Percentiles rank a stretch among this genome's conserved stretches.
Evolutionary conservation across 1,140 invertebrate species (phyloP).

Genomic region (Calycopis cecrops): DNA sequence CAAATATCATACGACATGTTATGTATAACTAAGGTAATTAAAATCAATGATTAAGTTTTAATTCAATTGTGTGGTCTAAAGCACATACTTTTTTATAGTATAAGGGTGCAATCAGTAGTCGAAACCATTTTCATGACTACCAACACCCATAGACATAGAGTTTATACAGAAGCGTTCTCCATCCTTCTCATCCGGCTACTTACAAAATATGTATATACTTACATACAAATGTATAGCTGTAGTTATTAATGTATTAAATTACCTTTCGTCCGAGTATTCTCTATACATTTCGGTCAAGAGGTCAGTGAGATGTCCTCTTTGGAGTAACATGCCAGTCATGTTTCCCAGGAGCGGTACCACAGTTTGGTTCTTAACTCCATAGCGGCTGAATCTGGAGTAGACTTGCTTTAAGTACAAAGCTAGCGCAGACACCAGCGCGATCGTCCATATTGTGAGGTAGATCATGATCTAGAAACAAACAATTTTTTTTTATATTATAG

Average conservation of each 20-base stretch:
- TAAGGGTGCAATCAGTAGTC: too few species aligned
- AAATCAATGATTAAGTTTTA: too few species aligned
- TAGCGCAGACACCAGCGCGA: slow-evolving; percentile 25
- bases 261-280: slow-evolving; percentile 38
- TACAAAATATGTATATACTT: too few species aligned
- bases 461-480: slow-evolving; percentile 12
- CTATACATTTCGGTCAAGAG: slow-evolving; percentile 27
- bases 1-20: too few species aligned
- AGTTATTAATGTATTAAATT: neutral
- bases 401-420: slow-evolving; percentile 24
- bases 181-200: too few species aligned
- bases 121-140: too few species aligned
- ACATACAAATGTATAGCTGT: too few species aligned
- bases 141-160: too few species aligned
- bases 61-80: too few species aligned
- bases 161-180: too few species aligned
- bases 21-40: too few species aligned
- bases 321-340: slow-evolving; percentile 21
- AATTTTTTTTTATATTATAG: neutral
- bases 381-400: slow-evolving; percentile 32
- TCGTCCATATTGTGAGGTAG: slow-evolving; percentile 24
- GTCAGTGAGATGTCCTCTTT: slow-evolving; percentile 29
- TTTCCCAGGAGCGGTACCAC: slow-evolving; percentile 33
- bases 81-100: too few species aligned
- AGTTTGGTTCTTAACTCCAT: slow-evolving; percentile 30